A percentile compares a stretch with the other conserved stretches of the same genome.
Conservation (phyloP, 92 coral and sea anemone species). For the Heliopora coerulea region DNA sequence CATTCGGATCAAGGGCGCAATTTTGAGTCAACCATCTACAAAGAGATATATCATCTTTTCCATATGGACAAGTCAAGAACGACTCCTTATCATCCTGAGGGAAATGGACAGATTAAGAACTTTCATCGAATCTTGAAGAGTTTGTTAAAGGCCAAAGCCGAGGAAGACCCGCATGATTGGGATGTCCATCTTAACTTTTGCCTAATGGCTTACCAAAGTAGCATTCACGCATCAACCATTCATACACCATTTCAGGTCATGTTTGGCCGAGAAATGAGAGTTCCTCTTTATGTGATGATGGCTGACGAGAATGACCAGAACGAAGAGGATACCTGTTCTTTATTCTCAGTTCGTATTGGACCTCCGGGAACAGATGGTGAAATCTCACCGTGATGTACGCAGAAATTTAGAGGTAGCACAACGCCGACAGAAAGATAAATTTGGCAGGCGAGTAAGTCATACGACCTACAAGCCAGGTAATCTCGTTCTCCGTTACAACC, state of each 20-base stretch:
- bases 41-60: constrained; percentile 52
- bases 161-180: constrained; percentile 35
- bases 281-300: constrained; percentile 56
- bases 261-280: constrained; percentile 50
- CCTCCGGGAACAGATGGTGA: constrained; percentile 13
- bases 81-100: constrained; percentile 51
- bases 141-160: constrained; percentile 47
- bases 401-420: constrained; percentile 53
- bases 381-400: constrained; percentile 50
- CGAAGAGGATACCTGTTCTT: constrained; percentile 19
- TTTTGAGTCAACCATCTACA: constrained; percentile 50
- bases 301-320: constrained; percentile 44
- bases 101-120: constrained; percentile 57
- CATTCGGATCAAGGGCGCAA: constrained; percentile 54
- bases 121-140: constrained; percentile 50
- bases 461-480: constrained; percentile 52
- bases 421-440: constrained; percentile 59
- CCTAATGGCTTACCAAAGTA: constrained; percentile 54
- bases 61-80: constrained; percentile 47
- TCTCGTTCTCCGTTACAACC: constrained; percentile 48
- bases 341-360: constrained; percentile 49
- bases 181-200: constrained; percentile 48
- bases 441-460: constrained; percentile 50
- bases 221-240: constrained; percentile 47
- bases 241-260: constrained; percentile 48